phyloP scores from a whole-genome alignment of 2,113 vertebrate species.

The Ameiurus melas region DNA sequence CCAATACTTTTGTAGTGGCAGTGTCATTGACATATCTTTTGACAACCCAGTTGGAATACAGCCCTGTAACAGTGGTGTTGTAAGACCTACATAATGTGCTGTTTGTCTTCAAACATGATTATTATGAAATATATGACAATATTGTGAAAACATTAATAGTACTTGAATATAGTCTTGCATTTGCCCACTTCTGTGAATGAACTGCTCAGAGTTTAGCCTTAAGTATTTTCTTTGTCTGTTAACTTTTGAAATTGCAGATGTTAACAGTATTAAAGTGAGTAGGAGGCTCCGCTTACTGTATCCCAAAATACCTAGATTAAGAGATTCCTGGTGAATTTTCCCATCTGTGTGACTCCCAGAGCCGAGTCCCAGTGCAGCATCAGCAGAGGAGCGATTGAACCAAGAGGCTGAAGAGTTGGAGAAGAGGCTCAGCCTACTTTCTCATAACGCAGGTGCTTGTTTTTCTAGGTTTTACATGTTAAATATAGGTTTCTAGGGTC shows the following conservation, averaged over 20 bases:
- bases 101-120: too few species aligned
- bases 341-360: constrained; percentile 65
- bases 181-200: not conserved
- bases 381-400: constrained; percentile 80
- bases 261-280: not conserved
- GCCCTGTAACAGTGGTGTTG: not conserved
- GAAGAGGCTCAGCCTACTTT: constrained; percentile 88
- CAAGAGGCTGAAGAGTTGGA: constrained; percentile 89
- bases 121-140: too few species aligned
- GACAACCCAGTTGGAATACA: not conserved
- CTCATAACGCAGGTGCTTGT: constrained; percentile 84
- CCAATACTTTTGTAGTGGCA: not conserved
- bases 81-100: too few species aligned
- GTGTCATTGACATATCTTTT: not conserved
- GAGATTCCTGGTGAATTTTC: not conserved
- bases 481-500: not conserved
- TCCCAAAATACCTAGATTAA: not conserved
- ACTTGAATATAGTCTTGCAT: not conserved
- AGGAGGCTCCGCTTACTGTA: not conserved
- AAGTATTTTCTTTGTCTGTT: not conserved
- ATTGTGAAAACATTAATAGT: too few species aligned
- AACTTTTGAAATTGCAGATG: not conserved
- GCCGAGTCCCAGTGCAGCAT: constrained; percentile 68
- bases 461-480: not conserved
- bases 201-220: not conserved